phyloP scores from a whole-genome alignment of 92 coral and sea anemone genomes.

The Actinostola sp. region DNA sequence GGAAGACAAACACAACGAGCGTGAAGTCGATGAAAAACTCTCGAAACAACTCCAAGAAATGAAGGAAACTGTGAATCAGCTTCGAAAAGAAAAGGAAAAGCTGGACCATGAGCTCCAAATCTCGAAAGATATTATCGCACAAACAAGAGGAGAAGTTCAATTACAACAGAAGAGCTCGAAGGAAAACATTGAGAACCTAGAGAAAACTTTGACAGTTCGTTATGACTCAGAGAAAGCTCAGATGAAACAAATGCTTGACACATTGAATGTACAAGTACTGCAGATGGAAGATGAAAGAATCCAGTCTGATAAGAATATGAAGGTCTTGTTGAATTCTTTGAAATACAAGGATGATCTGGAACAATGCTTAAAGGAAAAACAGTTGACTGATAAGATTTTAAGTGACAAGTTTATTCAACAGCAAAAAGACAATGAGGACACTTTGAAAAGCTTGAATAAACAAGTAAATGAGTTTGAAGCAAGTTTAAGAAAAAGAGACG shows the following conservation, averaged over 20 bases:
- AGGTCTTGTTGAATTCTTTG: conserved; percentile 12
- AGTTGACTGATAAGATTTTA: background rate
- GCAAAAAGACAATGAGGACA: background rate
- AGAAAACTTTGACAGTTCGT: background rate
- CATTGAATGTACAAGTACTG: background rate
- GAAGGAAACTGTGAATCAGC: background rate
- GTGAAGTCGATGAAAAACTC: background rate
- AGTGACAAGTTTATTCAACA: background rate
- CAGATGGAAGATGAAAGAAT: conserved; percentile 11
- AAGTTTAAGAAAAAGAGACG: no score
- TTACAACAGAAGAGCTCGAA: conserved; percentile 15
- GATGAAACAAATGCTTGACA: background rate
- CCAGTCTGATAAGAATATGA: background rate
- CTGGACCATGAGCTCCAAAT: background rate
- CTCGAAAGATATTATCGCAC: background rate
- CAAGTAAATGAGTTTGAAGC: background rate
- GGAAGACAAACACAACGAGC: background rate
- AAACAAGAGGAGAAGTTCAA: background rate
- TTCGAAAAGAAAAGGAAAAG: background rate
- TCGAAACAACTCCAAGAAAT: conserved; percentile 3
- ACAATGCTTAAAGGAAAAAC: conserved; percentile 2
- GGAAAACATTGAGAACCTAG: background rate
- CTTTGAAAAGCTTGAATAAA: background rate
- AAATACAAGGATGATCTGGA: conserved; percentile 5
- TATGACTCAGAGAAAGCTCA: conserved; percentile 1